Base-by-base conservation (phyloP, 2,113 vertebrate species). In the Lamprotornis superbus region DNA sequence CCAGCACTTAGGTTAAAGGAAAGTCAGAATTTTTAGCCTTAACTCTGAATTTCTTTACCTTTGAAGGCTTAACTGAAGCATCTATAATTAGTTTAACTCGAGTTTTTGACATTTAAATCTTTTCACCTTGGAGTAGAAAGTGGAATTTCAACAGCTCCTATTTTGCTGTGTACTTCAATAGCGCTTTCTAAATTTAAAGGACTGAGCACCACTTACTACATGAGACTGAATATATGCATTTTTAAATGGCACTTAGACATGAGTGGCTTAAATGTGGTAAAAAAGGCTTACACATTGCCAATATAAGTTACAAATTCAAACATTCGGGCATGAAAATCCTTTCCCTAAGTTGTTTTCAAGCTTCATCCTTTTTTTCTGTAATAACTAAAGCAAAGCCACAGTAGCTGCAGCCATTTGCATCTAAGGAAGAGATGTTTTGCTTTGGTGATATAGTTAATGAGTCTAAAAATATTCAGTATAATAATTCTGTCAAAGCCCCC, bases 401-500 rank as follows among this genome's bases (percentile, higher is more conserved):
- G 98, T 98, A 96, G 98, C 98, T 98, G 94, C 97, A 98, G 97
- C 97, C 98, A 98, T 98, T 98, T 98, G 98, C 98, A 98, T 98
- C 97, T 97, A 97, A 98, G 97, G 98, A 98, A 98, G 98, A 98
- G 97, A 98, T 98, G 98, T 98, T 98, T 98, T 98, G 98, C 98
- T 98, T 98, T 98, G 97, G 98, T 98, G 98, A 98, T 98, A 98
- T 98, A 98, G 98, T 98, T 98, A 98, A 98, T 98, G 98, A 98
- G 98, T 98, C 98, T 98, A 98, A 98, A 98, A 98, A 98, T 98
- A 98, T 98, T 98, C 98, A 98, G 98, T 98, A 98, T 98, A 98
- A 98, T 98, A 98, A 98, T 98, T 98, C 98, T 98, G 98, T 98
- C 98, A 98, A 98, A 98, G 98, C 98, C 98, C 98, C 98, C 98